Evolutionary conservation across 2,113 vertebrate genomes (phyloP).

Genomic region (Lampris megalopsis): DNA sequence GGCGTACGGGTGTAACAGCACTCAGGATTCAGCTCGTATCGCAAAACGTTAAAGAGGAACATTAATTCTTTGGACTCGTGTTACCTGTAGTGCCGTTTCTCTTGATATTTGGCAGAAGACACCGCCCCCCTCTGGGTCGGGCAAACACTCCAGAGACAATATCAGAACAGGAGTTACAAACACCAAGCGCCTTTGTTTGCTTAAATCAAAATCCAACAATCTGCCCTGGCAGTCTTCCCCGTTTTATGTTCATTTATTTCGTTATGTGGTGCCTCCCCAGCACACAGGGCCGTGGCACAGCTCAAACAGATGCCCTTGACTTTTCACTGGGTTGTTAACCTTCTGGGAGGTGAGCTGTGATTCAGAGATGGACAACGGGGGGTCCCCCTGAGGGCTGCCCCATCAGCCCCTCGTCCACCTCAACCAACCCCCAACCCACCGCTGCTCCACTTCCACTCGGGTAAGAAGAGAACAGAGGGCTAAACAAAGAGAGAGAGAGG

Average conservation of each 20-base stretch:
- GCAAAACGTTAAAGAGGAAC: constrained; percentile 39
- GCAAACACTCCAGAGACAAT: constrained; percentile 50
- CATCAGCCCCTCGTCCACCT: too few relatives aligned
- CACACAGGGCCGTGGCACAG: constrained; percentile 57
- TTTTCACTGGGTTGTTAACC: constrained; percentile 81
- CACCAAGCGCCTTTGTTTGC: constrained; percentile 69
- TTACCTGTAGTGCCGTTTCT: constrained; percentile 30
- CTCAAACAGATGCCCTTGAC: constrained; percentile 77
- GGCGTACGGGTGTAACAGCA: not conserved
- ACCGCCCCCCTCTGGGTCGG: not conserved
- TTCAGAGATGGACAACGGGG: constrained; percentile 50
- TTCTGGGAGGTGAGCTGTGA: constrained; percentile 72
- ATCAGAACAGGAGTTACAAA: constrained; percentile 56
- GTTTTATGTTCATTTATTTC: not conserved
- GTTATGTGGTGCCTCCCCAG: constrained; percentile 36
- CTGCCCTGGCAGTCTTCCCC: constrained; percentile 44
- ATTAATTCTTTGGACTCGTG: constrained; percentile 49
- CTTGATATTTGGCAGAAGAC: constrained; percentile 36
- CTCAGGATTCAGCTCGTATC: constrained; percentile 35
- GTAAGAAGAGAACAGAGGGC: constrained; percentile 27
- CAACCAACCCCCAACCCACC: too few relatives aligned
- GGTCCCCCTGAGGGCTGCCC: constrained; percentile 35
- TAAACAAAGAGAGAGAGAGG: not conserved
- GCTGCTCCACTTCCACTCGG: constrained; percentile 42
- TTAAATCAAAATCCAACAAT: constrained; percentile 80